Conservation (phyloP, 2,113 vertebrate species). For the Micronisus gabar region DNA sequence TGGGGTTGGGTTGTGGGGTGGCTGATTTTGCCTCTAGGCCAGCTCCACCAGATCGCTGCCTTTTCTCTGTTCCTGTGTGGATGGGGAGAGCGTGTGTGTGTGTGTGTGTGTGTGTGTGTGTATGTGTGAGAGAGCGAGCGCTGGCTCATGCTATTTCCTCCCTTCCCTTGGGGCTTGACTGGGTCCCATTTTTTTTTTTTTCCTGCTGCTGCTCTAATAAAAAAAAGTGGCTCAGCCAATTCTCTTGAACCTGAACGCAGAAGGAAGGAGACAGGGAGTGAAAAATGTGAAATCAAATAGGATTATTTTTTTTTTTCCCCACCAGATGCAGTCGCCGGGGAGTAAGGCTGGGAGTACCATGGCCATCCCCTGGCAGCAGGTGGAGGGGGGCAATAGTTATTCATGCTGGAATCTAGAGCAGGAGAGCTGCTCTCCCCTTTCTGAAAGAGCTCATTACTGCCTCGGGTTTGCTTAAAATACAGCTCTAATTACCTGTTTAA, state of each 20-base stretch:
- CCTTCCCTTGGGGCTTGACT: slow-evolving; percentile 12
- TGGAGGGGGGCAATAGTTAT: not conserved
- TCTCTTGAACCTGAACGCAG: slow-evolving; percentile 10
- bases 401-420: not conserved
- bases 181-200: not conserved
- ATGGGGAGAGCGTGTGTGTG: not conserved
- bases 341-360: not conserved
- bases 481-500: slow-evolving; percentile 61
- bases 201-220: not conserved
- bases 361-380: rapidly evolving
- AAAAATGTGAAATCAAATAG: slow-evolving; percentile 45
- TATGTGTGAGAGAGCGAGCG: rapidly evolving
- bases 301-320: not conserved
- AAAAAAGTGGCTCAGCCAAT: slow-evolving; percentile 33
- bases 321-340: rapidly evolving
- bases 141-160: slow-evolving; percentile 13
- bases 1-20: not conserved
- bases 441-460: not conserved
- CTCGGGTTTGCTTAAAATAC: slow-evolving; percentile 49
- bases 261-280: slow-evolving; percentile 25
- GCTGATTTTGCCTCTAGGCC: not conserved
- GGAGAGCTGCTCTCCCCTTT: not conserved
- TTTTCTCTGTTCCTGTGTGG: not conserved
- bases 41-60: not conserved
- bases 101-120: not conserved